Conservation (phyloP, 2,888 invertebrate genomes). For the Steinernema scapterisci region DNA sequence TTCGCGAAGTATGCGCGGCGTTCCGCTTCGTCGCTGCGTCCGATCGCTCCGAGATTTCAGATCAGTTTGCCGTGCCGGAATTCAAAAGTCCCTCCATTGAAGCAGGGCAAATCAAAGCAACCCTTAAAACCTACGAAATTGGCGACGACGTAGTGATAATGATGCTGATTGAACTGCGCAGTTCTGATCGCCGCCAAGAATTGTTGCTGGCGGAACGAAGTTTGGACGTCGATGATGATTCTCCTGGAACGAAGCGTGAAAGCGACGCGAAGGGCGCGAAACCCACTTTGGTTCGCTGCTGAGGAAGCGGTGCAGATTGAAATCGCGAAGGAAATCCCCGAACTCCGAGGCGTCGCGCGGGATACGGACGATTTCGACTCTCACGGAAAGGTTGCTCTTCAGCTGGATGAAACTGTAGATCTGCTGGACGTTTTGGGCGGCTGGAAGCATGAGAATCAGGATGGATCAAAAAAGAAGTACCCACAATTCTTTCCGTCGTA, state of each 20-base stretch:
- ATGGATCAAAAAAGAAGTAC: neutral
- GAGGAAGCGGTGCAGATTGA: conserved; percentile 54
- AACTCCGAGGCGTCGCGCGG: conserved; percentile 57
- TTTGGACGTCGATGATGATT: conserved; percentile 45
- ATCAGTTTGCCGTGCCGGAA: no score
- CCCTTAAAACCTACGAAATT: conserved; percentile 52
- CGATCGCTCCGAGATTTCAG: no score
- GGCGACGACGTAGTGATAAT: conserved; percentile 64
- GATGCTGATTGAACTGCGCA: conserved; percentile 66
- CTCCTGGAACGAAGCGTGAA: conserved; percentile 33
- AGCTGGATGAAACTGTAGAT: conserved; percentile 58
- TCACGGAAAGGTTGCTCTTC: conserved; percentile 58
- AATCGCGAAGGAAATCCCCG: conserved; percentile 54
- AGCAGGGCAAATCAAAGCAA: no score
- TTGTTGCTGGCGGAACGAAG: conserved; percentile 56
- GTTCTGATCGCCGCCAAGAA: conserved; percentile 59
- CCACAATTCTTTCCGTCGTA: conserved; percentile 89
- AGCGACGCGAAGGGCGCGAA: neutral
- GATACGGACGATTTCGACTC: conserved; percentile 58
- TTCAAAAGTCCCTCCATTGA: no score
- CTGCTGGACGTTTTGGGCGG: conserved; percentile 58
- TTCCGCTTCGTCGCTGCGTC: no score
- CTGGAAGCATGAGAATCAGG: conserved; percentile 43
- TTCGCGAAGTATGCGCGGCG: no score
- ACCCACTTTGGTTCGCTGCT: conserved; percentile 48